Base-by-base conservation (phyloP, 2,113 vertebrate genomes). In the Trinectes maculatus region DNA sequence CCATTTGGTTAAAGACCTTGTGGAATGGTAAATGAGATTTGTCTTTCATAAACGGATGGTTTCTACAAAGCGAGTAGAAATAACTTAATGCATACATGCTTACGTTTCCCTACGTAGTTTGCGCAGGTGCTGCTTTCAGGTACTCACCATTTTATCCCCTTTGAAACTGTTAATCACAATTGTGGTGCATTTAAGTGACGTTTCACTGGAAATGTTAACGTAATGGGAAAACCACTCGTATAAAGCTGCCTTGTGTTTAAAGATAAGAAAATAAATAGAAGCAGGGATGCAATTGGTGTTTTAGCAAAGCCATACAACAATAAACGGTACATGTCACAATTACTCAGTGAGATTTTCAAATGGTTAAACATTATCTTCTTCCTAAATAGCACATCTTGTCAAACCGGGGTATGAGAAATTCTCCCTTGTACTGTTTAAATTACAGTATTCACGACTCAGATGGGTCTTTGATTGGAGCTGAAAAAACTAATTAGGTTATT, bases 401-500 rank as follows among this genome's bases (percentile, higher is more conserved):
- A 57, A 46, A 56, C 9, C 5, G 11, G n/a, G 4, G 21, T 29
- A 31, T 77, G 46, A 55, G 8, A 68, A 61, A 71, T 73, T 40
- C 34, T 59, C 24, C n/a, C n/a, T 57, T 48, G 51, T 18, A 48
- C 19, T 36, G 11, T 47, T 71, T 53, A 49, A 74, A 79, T 74
- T n/a, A 31, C n/a, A 52, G 1, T 33, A 44, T 68, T 58, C 31
- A 25, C 58, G 56, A 29, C 42, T 48, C 48, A 22, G 22, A 69
- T 61, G 18, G 42, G n/a, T 63, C 44, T 59, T 57, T 52, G 34
- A 49, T 29, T 70, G 24, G 56, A 44, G 52, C 60, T 69, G 33
- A 40, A 34, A n/a, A 74, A 75, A 65, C 31, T 62, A 61, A 75
- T 79, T 60, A 60, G 55, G 61, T 22, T 66, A 37, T 84, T 82